A percentile compares a stretch with the other conserved stretches of the same genome.
These are phyloP conservation scores for Caenorhabditis panamensis DNA, from an alignment of 2,888 invertebrate genomes.

Conservation along the genomic window DNA sequence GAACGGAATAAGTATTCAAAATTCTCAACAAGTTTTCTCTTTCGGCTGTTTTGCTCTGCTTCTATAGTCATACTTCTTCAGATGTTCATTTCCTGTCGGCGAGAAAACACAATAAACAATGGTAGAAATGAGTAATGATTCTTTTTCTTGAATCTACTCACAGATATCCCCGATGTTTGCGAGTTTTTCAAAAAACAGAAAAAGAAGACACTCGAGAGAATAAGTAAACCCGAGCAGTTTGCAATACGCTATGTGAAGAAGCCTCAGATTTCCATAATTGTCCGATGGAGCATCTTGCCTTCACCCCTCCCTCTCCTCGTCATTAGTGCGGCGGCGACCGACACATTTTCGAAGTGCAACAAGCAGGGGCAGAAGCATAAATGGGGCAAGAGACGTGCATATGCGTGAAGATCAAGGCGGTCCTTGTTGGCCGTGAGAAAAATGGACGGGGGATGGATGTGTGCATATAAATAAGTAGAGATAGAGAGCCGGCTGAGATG, in stretches of 20 bases:
- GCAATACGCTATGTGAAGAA: background rate
- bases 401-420: slow-evolving; percentile 21
- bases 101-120: slow-evolving; percentile 18
- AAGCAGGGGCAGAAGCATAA: slow-evolving; percentile 32
- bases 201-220: background rate
- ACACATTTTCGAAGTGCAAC: slow-evolving; percentile 32
- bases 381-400: slow-evolving; percentile 13
- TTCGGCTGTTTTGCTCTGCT: slow-evolving; percentile 18
- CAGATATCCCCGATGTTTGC: background rate
- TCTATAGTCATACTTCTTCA: too few relatives aligned
- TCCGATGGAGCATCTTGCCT: slow-evolving; percentile 8
- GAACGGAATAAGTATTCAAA: slow-evolving; percentile 12
- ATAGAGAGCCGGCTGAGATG: background rate
- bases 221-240: slow-evolving; percentile 4
- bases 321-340: slow-evolving; percentile 27
- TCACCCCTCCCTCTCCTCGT: slow-evolving; percentile 1
- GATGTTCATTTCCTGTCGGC: too few relatives aligned
- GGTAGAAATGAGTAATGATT: too few relatives aligned
- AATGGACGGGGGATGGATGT: slow-evolving; percentile 20
- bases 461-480: slow-evolving; percentile 19
- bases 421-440: slow-evolving; percentile 44
- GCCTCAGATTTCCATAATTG: slow-evolving; percentile 18
- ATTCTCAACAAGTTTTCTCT: slow-evolving; percentile 39
- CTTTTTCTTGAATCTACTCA: background rate
- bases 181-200: background rate